These are phyloP conservation scores for Lapara coniferarum DNA, from an alignment of 2,888 invertebrate genomes.

Conservation along the genomic window DNA sequence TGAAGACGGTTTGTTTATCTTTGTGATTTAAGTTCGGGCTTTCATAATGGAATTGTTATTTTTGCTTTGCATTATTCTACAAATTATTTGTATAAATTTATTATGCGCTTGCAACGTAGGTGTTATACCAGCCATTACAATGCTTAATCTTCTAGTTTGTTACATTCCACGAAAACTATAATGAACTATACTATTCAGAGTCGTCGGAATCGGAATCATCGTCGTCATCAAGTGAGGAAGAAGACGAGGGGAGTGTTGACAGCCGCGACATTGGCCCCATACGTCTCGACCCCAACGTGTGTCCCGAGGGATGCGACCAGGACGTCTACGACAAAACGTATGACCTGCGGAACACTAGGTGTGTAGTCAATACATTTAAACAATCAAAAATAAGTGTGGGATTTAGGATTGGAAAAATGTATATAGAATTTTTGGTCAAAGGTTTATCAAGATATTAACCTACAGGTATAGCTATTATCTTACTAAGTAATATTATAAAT, in stretches of 20 bases:
- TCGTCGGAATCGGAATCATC: conserved; percentile 75
- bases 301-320: conserved; percentile 88
- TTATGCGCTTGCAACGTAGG: too few species aligned
- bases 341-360: conserved; percentile 84
- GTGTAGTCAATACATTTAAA: too few species aligned
- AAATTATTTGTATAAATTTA: too few species aligned
- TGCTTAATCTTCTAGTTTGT: too few species aligned
- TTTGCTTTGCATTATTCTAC: too few species aligned
- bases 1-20: conserved; percentile 65
- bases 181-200: conserved; percentile 52
- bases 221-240: conserved; percentile 84
- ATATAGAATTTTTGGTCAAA: too few species aligned
- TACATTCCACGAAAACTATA: conserved; percentile 57
- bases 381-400: too few species aligned
- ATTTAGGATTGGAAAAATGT: too few species aligned
- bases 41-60: too few species aligned
- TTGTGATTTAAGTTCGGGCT: not conserved
- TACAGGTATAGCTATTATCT: too few species aligned
- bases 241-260: conserved; percentile 85
- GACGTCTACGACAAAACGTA: conserved; percentile 88
- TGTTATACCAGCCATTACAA: too few species aligned
- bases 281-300: conserved; percentile 87
- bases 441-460: too few species aligned
- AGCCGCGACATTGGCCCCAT: conserved; percentile 87
- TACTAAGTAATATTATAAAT: not conserved